Evolutionary conservation across 2,113 vertebrate species (phyloP), one percentile per base, ranked within the genome.

Genomic region (Sardina pilchardus): DNA sequence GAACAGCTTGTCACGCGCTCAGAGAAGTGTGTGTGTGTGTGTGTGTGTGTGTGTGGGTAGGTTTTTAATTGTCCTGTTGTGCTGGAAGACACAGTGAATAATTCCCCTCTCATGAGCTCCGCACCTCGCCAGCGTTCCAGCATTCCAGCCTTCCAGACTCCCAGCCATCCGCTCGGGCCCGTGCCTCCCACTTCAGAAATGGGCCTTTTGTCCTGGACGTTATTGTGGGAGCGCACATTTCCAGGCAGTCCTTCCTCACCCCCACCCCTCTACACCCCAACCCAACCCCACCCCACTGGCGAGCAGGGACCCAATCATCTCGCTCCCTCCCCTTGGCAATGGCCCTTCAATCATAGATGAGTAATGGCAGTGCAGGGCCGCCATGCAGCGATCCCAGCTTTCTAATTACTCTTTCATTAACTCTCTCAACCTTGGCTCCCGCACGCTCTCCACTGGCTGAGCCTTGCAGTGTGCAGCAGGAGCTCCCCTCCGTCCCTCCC

Each of bases 341-440:
- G 89, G 90, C 84, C 88, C 91, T 93, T 94, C 93, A 95, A 94
- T 95, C 93, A 94, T 86, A 85, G 88, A 94, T 95, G 94, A 95
- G 92, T 95, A 94, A 95, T 95, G 93, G 93, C 90, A 86, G 86
- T 83, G 87, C 91, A 90, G 90, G 89, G 89, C 87, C 89, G 87
- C 89, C 95, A 92, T 91, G 93, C 92, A 92, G 94, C 88, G 94
- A 93, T 93, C 93, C 91, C 92, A 93, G 92, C 91, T 95, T 94
- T 94, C 91, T 94, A 95, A 95, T 96, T 94, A 95, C 90, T 93
- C 93, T 93, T 94, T 91, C 93, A 95, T 94, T 95, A 95, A 94
- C 94, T 95, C 93, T 91, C 93, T 92, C 93, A 94, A 94, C 93
- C 93, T 95, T 93, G 93, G 91, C 87, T 87, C 89, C 92, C 89